Percentiles rank a stretch among this genome's conserved stretches.
Evolutionary conservation across 2,113 vertebrate genomes (phyloP).

Genomic region (Ia io): DNA sequence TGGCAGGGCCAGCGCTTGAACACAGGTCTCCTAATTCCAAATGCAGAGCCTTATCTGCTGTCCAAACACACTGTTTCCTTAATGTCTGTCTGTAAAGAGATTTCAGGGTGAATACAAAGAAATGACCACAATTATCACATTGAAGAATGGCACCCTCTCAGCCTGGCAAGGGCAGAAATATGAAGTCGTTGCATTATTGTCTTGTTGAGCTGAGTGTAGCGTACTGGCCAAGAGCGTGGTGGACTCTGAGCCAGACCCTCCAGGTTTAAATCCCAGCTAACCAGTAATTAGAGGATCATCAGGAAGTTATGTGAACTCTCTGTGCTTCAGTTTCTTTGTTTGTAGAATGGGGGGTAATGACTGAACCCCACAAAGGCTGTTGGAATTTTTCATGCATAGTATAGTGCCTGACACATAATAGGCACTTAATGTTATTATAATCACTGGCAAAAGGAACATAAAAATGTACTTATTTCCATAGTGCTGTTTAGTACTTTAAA

Average conservation of each 20-base stretch:
- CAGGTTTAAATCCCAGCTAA: neutral
- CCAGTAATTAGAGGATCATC: neutral
- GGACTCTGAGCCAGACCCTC: neutral
- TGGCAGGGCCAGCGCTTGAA: neutral
- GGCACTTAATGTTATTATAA: neutral
- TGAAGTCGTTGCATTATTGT: no score
- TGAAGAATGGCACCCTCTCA: neutral
- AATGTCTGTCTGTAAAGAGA: neutral
- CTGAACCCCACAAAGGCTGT: neutral
- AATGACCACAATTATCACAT: neutral
- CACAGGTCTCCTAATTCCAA: neutral
- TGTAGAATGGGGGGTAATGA: neutral
- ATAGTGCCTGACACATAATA: neutral
- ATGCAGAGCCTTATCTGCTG: neutral
- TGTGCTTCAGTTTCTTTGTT: neutral
- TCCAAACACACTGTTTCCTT: neutral
- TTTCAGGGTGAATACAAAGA: neutral
- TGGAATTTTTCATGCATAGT: neutral
- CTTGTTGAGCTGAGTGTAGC: neutral
- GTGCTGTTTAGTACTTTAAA: neutral
- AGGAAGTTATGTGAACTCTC: neutral
- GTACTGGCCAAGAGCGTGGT: neutral
- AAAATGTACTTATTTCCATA: neutral
- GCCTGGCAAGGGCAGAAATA: neutral
- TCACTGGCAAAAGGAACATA: slow-evolving; percentile 5